phyloP scores from a whole-genome alignment of 2,113 vertebrate genomes.

The Anser cygnoides region DNA sequence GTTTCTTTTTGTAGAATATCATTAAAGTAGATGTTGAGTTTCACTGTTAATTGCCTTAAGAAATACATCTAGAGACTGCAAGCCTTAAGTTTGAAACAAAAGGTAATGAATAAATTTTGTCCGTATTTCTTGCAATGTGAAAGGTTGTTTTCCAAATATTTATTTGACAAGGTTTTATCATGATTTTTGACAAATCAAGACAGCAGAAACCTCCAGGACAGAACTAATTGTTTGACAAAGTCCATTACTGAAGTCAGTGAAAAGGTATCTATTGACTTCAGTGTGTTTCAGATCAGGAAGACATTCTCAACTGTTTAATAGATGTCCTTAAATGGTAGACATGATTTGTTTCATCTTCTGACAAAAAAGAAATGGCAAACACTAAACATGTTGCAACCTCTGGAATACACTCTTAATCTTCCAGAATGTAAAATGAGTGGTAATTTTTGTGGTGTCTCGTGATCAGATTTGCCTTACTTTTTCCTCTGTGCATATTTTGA shows the following conservation, averaged over 20 bases:
- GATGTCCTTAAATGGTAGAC: neutral
- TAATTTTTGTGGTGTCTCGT: neutral
- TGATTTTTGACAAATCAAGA: slow-evolving; percentile 4
- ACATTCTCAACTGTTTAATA: neutral
- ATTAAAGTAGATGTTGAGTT: neutral
- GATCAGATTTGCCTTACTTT: neutral
- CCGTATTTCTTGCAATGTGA: neutral
- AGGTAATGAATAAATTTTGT: neutral
- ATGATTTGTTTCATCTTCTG: slow-evolving; percentile 8
- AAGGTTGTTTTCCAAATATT: slow-evolving; percentile 2
- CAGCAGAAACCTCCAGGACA: neutral
- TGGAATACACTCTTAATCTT: neutral
- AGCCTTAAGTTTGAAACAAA: neutral
- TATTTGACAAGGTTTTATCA: neutral
- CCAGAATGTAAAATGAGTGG: neutral
- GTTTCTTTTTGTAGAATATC: slow-evolving; percentile 10
- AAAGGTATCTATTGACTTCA: neutral
- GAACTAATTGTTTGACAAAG: slow-evolving; percentile 18
- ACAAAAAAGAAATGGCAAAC: neutral
- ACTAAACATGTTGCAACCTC: neutral
- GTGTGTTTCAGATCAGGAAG: neutral
- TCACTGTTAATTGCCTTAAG: neutral
- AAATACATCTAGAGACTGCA: neutral
- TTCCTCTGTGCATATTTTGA: neutral
- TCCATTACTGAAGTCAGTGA: slow-evolving; percentile 12